A percentile compares a stretch with the other conserved stretches of the same genome.
These are phyloP conservation scores for Pterophyllum scalare DNA, from an alignment of 2,113 vertebrate genomes.

Conservation along the genomic window DNA sequence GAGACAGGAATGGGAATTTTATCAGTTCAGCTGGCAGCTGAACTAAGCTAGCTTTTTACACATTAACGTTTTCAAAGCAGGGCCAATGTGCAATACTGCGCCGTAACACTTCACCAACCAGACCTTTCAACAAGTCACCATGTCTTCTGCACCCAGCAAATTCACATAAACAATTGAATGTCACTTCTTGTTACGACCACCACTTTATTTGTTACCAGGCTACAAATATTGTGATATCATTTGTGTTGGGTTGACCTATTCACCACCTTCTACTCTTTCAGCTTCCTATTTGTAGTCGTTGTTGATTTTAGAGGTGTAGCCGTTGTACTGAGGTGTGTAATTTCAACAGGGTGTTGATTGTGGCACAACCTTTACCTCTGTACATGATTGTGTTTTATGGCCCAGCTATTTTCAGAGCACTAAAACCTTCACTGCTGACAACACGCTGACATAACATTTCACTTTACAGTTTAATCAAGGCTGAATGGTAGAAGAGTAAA, in stretches of 20 bases:
- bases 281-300: not conserved
- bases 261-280: not conserved
- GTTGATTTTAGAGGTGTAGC: not conserved
- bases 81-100: not conserved
- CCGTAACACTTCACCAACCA: not conserved
- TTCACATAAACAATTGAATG: not conserved
- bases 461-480: conserved; percentile 21
- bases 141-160: not conserved
- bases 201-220: not conserved
- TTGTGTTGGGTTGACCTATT: not conserved
- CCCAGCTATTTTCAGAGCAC: conserved; percentile 16
- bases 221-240: not conserved
- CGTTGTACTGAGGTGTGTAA: not conserved
- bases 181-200: not conserved
- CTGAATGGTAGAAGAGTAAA: conserved; percentile 22
- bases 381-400: not conserved
- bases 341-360: not conserved
- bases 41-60: not conserved
- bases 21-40: no score
- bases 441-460: conserved; percentile 10
- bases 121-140: not conserved
- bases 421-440: not conserved
- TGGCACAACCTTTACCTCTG: not conserved
- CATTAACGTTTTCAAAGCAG: not conserved
- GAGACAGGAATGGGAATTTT: not conserved